These are phyloP conservation scores for Glyphotaelius pellucidus DNA, from an alignment of 2,888 invertebrate species.

Conservation along the genomic window DNA sequence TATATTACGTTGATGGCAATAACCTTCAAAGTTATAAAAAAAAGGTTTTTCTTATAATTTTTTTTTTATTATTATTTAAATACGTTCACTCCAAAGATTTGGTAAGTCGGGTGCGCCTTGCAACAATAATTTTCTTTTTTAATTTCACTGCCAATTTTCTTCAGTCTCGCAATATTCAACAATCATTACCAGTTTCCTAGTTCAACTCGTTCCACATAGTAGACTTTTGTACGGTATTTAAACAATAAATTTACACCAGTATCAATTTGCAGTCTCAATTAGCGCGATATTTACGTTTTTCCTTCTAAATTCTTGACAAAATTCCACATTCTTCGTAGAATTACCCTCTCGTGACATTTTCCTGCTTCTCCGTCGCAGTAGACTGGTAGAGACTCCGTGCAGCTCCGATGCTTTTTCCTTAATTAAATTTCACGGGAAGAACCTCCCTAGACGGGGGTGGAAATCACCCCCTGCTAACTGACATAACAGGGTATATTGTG, in stretches of 20 bases:
- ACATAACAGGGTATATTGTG: constrained; percentile 30
- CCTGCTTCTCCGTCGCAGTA: not conserved
- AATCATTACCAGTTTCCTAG: not conserved
- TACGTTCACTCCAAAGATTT: too few species aligned
- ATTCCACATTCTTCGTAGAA: not conserved
- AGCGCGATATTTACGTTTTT: not conserved
- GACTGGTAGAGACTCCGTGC: not conserved
- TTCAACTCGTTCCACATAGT: not conserved
- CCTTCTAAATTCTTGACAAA: not conserved
- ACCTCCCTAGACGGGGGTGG: not conserved
- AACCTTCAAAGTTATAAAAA: too few species aligned
- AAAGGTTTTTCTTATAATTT: too few species aligned
- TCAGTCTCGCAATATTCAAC: too few species aligned
- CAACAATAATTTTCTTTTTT: too few species aligned
- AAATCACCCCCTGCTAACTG: constrained; percentile 17
- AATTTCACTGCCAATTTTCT: too few species aligned
- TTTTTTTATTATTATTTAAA: too few species aligned
- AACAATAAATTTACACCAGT: not conserved
- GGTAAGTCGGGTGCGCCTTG: too few species aligned
- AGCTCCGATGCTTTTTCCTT: constrained; percentile 7
- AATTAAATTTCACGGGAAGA: constrained; percentile 28
- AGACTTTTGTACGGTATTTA: not conserved
- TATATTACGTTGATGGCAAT: too few species aligned
- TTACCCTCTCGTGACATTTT: not conserved
- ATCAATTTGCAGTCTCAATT: not conserved